Evolutionary conservation across 1,140 invertebrate genomes (phyloP), one percentile per base, ranked within the genome.

Genomic region (Cotesia glomerata): DNA sequence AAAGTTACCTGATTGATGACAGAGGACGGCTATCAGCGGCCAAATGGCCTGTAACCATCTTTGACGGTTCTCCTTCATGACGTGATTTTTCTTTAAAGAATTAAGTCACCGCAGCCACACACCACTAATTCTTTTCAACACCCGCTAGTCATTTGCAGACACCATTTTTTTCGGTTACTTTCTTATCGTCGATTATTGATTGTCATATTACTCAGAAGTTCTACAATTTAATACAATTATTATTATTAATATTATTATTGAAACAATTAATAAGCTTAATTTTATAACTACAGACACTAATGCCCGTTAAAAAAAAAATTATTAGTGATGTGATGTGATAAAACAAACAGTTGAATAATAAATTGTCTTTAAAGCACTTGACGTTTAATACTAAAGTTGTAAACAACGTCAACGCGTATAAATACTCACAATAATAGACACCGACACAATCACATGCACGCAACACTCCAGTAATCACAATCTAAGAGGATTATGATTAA

Each of bases 21-120:
- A 76, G 8, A 80, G 75, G n/a, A 82, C 76, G 26, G 80, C 78
- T 76, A 82, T 72, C 64, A 80, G 73, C 2, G 76, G 72, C 69
- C 80, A 76, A 74, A 75, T 75, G 69, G 75, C 78, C 69, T 59
- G 75, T 14, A 81, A 71, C 81, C 80, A 82, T 76, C 78, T 79
- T 77, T 75, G 73, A 45, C 77, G 80, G 71, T 76, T 77, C 68
- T 81, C 74, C 79, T 77, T 81, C 81, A 81, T 81, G 26, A 61
- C 80, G 72, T 58, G 58, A 69, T 76, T 70, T 34, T 74, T 71
- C 51, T 73, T 64, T 45, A n/a, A 69, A 18, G 58, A 64, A 8
- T 73, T 36, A 70, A 62, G 62, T 34, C 70, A 36, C 72, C 65
- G 36, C 45, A 13, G 49, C 49, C 34, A 58, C 52, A 45, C 61